These are phyloP conservation scores for Aldrovandia affinis DNA, from an alignment of 2,797 vertebrate species.

Conservation along the genomic window DNA sequence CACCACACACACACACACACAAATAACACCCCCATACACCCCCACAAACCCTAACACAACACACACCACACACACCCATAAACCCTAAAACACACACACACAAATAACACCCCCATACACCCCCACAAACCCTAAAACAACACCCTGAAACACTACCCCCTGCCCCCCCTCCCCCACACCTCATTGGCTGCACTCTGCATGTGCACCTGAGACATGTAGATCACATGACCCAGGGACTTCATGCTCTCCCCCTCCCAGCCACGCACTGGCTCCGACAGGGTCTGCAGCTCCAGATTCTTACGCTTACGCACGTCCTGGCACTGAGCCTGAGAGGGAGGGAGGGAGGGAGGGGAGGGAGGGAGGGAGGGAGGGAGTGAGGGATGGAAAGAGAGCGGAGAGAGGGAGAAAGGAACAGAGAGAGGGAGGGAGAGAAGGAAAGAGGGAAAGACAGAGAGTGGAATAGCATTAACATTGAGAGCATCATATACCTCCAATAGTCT, in stretches of 20 bases:
- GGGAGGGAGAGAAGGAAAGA: not conserved
- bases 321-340: constrained; percentile 72
- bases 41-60: too few relatives aligned
- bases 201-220: constrained; percentile 93
- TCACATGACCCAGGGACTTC: constrained; percentile 86
- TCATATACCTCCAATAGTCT: too few relatives aligned
- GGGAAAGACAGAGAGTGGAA: not conserved
- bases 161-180: constrained; percentile 68
- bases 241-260: constrained; percentile 96
- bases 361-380: not conserved
- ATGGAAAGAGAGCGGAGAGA: not conserved
- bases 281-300: constrained; percentile 94
- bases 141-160: too few relatives aligned
- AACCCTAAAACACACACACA: too few relatives aligned
- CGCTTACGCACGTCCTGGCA: constrained; percentile 94
- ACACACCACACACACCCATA: too few relatives aligned
- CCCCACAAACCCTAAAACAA: too few relatives aligned
- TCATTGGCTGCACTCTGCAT: constrained; percentile 83
- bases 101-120: too few relatives aligned
- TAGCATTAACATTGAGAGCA: not conserved
- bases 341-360: not conserved
- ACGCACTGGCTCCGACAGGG: constrained; percentile 91
- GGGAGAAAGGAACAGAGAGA: too few relatives aligned
- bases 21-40: too few relatives aligned
- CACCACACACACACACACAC: too few relatives aligned